Evolutionary conservation across 2,797 vertebrate genomes (phyloP).

Genomic region (Acestrorhynchus altus): DNA sequence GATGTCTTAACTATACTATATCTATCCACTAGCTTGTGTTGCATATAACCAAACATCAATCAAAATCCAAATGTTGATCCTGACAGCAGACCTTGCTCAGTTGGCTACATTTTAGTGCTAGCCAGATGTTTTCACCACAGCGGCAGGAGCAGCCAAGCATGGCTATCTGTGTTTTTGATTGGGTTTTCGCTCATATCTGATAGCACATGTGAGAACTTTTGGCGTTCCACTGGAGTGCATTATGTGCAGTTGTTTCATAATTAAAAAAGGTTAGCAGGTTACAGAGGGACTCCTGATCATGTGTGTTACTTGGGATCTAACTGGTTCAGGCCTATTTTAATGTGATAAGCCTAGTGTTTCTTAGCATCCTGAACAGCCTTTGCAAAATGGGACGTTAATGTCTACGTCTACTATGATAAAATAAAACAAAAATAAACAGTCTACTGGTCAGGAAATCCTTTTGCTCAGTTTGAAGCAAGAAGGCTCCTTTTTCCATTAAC

Average conservation of each 20-base stretch:
- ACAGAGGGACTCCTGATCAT: not conserved
- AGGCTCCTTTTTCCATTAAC: not conserved
- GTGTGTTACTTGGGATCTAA: not conserved
- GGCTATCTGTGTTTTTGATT: conserved; percentile 47
- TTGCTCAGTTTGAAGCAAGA: not conserved
- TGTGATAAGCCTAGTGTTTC: not conserved
- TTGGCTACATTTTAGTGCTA: conserved; percentile 5
- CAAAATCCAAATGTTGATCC: too few relatives aligned
- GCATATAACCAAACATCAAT: too few relatives aligned
- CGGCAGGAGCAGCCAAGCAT: conserved; percentile 41
- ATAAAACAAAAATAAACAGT: not conserved
- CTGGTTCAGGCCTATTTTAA: not conserved
- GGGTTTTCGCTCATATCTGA: conserved; percentile 32
- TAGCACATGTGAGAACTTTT: conserved; percentile 2
- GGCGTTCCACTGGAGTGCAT: not conserved
- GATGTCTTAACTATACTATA: too few relatives aligned
- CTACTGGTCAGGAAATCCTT: not conserved
- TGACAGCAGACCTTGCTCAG: conserved; percentile 29
- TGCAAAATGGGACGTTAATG: not conserved
- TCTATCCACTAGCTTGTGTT: too few relatives aligned
- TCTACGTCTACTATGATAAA: not conserved
- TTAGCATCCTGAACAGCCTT: not conserved
- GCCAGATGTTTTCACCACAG: conserved; percentile 34
- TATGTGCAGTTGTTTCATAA: conserved; percentile 20
- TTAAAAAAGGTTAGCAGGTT: conserved; percentile 9